Evolutionary conservation across 1,140 invertebrate genomes (phyloP).

Genomic region (Marisa cornuarietis): DNA sequence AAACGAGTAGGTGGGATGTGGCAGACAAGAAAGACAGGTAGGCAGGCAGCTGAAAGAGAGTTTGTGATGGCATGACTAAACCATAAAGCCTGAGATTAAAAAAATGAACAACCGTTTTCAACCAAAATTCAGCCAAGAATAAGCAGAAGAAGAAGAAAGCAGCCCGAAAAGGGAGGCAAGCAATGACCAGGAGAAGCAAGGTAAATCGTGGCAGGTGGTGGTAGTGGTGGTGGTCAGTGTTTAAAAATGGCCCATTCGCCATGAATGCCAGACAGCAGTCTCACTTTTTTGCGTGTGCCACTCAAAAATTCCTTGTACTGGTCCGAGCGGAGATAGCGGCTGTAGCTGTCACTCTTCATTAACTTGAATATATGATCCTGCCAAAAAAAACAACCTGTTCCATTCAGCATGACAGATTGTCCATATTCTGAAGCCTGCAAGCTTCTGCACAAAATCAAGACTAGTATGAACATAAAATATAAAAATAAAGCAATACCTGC

Average conservation of each 20-base stretch:
- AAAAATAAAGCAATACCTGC: not conserved
- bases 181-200: not conserved
- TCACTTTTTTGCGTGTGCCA: conserved; percentile 85
- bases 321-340: conserved; percentile 95
- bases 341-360: conserved; percentile 99
- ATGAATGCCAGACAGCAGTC: conserved; percentile 55
- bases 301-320: conserved; percentile 98
- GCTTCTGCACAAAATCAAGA: conserved; percentile 11
- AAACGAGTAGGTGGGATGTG: not conserved
- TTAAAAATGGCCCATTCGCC: conserved; percentile 54
- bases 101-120: not conserved
- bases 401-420: too few species aligned
- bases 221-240: conserved; percentile 24
- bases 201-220: conserved; percentile 1
- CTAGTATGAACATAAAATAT: not conserved
- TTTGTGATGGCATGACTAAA: not conserved
- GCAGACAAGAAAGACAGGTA: not conserved
- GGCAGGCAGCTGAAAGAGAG: not conserved
- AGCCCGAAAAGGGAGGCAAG: not conserved
- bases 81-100: not conserved
- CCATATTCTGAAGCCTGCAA: too few species aligned
- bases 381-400: conserved; percentile 44
- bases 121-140: not conserved
- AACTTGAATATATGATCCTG: conserved; percentile 98
- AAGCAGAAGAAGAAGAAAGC: not conserved